Conservation (phyloP, 2,113 vertebrate species). For the Tragelaphus scriptus region DNA sequence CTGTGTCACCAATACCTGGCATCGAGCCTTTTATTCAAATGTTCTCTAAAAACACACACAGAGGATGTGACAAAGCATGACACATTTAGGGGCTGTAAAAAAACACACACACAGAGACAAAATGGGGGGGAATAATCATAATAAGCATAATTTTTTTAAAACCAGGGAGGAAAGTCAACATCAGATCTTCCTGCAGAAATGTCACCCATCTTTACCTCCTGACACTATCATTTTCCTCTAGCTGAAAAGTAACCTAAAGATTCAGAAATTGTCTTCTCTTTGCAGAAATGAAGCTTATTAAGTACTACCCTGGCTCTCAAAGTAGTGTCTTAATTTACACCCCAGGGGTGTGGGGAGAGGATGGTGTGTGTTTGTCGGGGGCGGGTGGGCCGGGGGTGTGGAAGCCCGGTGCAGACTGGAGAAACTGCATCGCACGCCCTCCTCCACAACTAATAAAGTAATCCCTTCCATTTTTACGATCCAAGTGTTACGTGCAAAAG, state of each 20-base stretch:
- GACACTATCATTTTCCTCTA: conserved; percentile 71
- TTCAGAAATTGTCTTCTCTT: conserved; percentile 79
- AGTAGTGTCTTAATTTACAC: conserved; percentile 7
- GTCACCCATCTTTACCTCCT: conserved; percentile 78
- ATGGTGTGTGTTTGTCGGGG: neutral
- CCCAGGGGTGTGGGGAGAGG: conserved; percentile 1
- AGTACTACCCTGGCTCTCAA: conserved; percentile 57
- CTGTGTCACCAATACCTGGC: conserved; percentile 94
- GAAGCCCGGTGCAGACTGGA: neutral
- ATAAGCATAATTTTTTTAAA: conserved; percentile 50
- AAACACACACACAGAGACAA: neutral
- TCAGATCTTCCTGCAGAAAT: conserved; percentile 75
- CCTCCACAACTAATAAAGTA: neutral
- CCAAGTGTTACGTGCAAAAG: neutral
- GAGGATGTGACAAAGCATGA: conserved; percentile 83
- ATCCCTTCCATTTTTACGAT: neutral
- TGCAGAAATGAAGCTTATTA: conserved; percentile 75
- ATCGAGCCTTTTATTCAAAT: conserved; percentile 91
- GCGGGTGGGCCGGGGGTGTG: neutral
- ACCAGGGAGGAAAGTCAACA: neutral
- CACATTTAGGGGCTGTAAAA: conserved; percentile 79
- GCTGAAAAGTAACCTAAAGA: conserved; percentile 69
- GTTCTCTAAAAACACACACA: conserved; percentile 86
- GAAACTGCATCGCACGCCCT: neutral
- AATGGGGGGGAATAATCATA: conserved; percentile 16